A percentile compares a stretch with the other conserved stretches of the same genome.
Conservation (phyloP, 2,113 vertebrate species). For the Seriola quinqueradiata region DNA sequence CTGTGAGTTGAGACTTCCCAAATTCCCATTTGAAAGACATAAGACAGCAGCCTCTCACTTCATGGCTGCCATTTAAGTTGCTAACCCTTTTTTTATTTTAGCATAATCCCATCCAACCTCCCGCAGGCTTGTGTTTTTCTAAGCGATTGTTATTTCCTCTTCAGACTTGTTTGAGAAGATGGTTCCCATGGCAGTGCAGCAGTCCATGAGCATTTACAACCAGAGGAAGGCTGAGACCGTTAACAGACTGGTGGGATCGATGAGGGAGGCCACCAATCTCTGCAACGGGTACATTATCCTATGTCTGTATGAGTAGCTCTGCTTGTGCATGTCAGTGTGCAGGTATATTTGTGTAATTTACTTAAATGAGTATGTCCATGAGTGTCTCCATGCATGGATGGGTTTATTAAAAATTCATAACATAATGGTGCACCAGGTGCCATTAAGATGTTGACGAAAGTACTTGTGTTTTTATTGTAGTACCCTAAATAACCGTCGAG, state of each 20-base stretch:
- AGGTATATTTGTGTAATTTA: neutral
- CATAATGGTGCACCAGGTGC: slow-evolving; percentile 1
- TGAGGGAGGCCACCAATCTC: slow-evolving; percentile 97
- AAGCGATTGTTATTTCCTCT: slow-evolving; percentile 1
- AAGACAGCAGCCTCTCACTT: neutral
- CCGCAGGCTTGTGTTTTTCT: neutral
- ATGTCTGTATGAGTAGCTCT: neutral
- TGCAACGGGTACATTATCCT: slow-evolving; percentile 91
- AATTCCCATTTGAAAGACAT: no score
- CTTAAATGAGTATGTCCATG: slow-evolving; percentile 1
- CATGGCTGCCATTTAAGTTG: neutral
- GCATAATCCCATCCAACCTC: neutral
- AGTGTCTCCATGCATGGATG: slow-evolving; percentile 25
- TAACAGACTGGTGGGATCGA: slow-evolving; percentile 93
- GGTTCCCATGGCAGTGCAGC: slow-evolving; percentile 96
- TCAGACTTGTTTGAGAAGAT: slow-evolving; percentile 98
- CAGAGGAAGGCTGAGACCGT: slow-evolving; percentile 95
- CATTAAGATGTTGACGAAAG: slow-evolving; percentile 34
- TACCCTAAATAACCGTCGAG: neutral
- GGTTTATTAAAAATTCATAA: slow-evolving; percentile 41
- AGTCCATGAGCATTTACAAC: slow-evolving; percentile 90
- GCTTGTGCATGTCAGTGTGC: slow-evolving; percentile 13
- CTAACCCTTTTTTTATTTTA: neutral
- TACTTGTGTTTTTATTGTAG: slow-evolving; percentile 5
- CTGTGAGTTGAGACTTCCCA: no score